phyloP scores from a whole-genome alignment of 2,797 vertebrate genomes.

The Neomorphus geoffroyi region DNA sequence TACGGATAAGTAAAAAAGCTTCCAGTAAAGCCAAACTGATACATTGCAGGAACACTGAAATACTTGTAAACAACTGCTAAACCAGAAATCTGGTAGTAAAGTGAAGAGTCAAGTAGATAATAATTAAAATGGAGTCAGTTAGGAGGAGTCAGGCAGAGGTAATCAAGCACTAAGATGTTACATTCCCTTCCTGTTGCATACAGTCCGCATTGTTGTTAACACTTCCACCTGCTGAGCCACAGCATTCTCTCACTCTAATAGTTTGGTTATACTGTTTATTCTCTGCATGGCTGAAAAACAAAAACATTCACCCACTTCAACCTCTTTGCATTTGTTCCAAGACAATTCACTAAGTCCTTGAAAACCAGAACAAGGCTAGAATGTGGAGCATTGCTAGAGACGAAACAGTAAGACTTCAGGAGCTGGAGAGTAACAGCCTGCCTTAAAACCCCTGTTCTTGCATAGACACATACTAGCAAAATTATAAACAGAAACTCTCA shows the following conservation, averaged over 20 bases:
- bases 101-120: not conserved
- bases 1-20: not conserved
- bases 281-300: not conserved
- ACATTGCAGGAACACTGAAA: not conserved
- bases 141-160: not conserved
- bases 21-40: not conserved
- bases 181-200: not conserved
- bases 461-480: not conserved
- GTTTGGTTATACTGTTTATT: not conserved
- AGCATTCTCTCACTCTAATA: not conserved
- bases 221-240: not conserved
- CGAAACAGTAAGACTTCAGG: not conserved
- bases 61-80: not conserved
- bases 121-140: not conserved
- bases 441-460: not conserved
- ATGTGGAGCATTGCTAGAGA: not conserved
- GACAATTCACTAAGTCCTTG: conserved; percentile 18
- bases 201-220: not conserved
- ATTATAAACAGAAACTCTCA: not conserved
- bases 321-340: not conserved
- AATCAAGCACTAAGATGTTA: not conserved
- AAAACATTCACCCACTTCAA: not conserved
- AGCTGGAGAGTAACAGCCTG: not conserved
- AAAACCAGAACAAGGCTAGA: conserved; percentile 23
- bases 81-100: not conserved